These are phyloP conservation scores for Myrmecobius fasciatus DNA, from an alignment of 2,113 vertebrate genomes.

Conservation along the genomic window DNA sequence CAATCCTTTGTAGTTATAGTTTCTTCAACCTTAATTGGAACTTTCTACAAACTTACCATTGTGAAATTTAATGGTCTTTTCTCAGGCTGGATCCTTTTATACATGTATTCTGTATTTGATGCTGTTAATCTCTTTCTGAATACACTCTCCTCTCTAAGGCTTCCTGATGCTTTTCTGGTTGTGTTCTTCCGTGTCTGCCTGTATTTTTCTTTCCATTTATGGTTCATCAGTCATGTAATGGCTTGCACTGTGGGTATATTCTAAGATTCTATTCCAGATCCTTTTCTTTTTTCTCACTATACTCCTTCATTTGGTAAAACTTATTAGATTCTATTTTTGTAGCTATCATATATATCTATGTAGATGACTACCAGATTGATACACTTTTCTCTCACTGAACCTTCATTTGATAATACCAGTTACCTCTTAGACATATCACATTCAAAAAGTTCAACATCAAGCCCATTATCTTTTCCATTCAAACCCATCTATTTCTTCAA, in stretches of 20 bases:
- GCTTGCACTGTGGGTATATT: neutral
- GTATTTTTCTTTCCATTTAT: neutral
- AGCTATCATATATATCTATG: neutral
- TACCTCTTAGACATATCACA: neutral
- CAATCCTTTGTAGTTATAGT: neutral
- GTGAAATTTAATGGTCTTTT: neutral
- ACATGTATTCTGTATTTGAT: neutral
- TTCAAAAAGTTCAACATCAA: neutral
- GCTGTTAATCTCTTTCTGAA: neutral
- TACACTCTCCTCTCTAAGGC: neutral
- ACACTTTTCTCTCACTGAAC: neutral
- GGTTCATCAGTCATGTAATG: neutral
- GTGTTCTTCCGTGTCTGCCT: neutral
- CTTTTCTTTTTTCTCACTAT: neutral
- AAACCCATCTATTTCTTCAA: neutral
- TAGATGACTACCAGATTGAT: neutral
- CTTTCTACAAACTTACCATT: neutral
- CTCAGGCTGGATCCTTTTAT: neutral
- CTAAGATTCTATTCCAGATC: neutral
- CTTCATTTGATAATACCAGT: neutral
- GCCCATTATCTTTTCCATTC: neutral
- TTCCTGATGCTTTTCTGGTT: neutral
- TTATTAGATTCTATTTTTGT: neutral
- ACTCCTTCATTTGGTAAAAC: neutral
- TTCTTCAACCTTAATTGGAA: neutral